A percentile compares a stretch with the other conserved stretches of the same genome.
Evolutionary conservation across 2,888 invertebrate species (phyloP).

Genomic region (Amphipyra berbera): DNA sequence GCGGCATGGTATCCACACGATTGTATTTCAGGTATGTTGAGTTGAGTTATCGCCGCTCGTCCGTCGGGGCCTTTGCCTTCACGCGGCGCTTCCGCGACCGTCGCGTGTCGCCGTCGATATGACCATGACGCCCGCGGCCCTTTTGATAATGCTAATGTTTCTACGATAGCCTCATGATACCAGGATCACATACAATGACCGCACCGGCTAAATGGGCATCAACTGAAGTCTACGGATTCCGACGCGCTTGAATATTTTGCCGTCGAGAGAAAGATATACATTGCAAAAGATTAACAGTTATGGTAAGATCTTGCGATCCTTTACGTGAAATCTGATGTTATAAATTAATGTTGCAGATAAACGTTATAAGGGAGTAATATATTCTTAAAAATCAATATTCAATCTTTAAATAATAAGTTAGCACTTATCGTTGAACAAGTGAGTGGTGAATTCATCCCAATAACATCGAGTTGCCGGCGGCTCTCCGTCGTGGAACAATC

Average conservation of each 20-base stretch:
- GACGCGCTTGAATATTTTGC: constrained; percentile 71
- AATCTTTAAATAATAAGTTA: constrained; percentile 45
- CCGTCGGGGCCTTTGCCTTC: constrained; percentile 83
- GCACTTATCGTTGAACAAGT: constrained; percentile 51
- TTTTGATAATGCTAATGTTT: constrained; percentile 88
- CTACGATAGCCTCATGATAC: constrained; percentile 82
- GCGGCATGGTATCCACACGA: constrained; percentile 78
- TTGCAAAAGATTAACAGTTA: constrained; percentile 72
- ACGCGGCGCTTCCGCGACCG: constrained; percentile 82
- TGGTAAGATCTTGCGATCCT: constrained; percentile 70
- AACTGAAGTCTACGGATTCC: constrained; percentile 74
- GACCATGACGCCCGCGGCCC: constrained; percentile 85
- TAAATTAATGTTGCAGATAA: constrained; percentile 42
- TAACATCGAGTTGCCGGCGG: constrained; percentile 63
- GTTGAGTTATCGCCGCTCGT: constrained; percentile 85
- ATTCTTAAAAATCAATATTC: constrained; percentile 33
- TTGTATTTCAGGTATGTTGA: constrained; percentile 84
- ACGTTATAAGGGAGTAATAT: constrained; percentile 17
- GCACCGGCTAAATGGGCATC: constrained; percentile 81
- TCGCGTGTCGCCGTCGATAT: constrained; percentile 84
- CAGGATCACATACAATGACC: constrained; percentile 82
- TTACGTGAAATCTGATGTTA: constrained; percentile 46
- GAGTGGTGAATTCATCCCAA: constrained; percentile 65
- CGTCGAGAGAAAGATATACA: constrained; percentile 71
- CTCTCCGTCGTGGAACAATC: constrained; percentile 65